Evolutionary conservation across 2,113 vertebrate genomes (phyloP), one percentile per base, ranked within the genome.

Genomic region (Apistogramma diplotaenia): DNA sequence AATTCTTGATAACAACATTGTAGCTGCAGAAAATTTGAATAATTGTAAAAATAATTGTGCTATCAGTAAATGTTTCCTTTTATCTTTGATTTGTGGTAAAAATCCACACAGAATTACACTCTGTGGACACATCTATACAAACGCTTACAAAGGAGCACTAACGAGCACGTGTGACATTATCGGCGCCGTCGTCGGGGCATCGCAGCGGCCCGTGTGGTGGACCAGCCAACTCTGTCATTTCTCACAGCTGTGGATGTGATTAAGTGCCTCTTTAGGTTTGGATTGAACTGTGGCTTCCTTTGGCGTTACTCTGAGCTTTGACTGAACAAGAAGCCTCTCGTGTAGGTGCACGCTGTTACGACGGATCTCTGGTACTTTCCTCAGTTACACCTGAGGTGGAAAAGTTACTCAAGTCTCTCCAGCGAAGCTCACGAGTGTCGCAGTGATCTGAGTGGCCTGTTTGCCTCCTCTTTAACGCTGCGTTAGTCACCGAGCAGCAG

Each of bases 311-410:
- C 23, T 8, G 6, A 5, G 29, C 15, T 4, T 46, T 49, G 12
- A 12, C 19, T 8, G 46, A 56, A 43, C 75, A 35, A 2, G 16
- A 13, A 13, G 21, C 33, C 2, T 2, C 8, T 57, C 4, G 18
- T 56, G 73, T 72, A 46, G 35, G 57, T 73, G 56, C 13, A 35
- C 11, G 16, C 25, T 1, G 21, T 56, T 51, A 25, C 8, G 23
- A 7, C 78, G 74, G 73, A 58, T 81, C 31, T 65, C 23, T 76
- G 81, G 76, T 76, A 77, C 81, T 83, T 87, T 80, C 40, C 51
- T 76, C 55, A 3, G 37, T 78, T 40, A 67, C 55, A 58, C 59
- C 33, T 58, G 51, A 73, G 56, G 51, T 65, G 70, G 33, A 82
- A 78, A 85, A 33, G 53, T 21, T 6, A 23, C 35, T 49, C 19